These are phyloP conservation scores for Chymomyza fuscimana DNA, from an alignment of 2,888 invertebrate genomes.

Conservation along the genomic window DNA sequence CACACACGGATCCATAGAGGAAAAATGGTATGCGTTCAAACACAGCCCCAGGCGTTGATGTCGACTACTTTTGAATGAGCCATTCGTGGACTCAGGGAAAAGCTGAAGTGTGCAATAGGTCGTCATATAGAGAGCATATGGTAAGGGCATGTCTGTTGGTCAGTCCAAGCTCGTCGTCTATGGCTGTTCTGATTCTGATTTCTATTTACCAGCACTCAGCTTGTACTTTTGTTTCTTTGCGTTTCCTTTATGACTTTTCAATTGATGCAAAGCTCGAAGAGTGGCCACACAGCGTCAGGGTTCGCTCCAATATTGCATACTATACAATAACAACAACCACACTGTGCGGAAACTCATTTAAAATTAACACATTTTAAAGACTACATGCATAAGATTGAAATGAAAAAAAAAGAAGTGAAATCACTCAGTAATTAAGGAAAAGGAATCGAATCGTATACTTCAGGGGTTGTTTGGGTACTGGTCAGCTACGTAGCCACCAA, in stretches of 20 bases:
- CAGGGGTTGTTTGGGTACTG: constrained; percentile 37
- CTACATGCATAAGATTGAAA: constrained; percentile 35
- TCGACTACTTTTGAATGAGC: constrained; percentile 31
- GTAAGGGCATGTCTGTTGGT: background rate
- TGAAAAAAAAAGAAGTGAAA: constrained; percentile 26
- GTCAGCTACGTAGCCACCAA: constrained; percentile 39
- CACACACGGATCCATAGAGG: background rate
- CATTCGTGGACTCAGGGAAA: background rate
- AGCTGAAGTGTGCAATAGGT: background rate
- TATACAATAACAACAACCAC: constrained; percentile 4
- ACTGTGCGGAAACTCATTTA: constrained; percentile 16
- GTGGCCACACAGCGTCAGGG: constrained; percentile 5
- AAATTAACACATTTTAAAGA: constrained; percentile 28
- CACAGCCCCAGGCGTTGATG: constrained; percentile 20
- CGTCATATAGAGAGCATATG: background rate
- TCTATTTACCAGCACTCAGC: constrained; percentile 34
- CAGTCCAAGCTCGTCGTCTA: background rate
- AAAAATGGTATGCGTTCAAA: background rate
- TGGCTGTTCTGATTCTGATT: constrained; percentile 30
- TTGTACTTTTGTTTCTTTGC: constrained; percentile 40
- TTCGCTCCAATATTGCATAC: constrained; percentile 9
- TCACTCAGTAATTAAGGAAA: constrained; percentile 63
- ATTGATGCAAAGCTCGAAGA: constrained; percentile 15
- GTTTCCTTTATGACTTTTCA: constrained; percentile 36
- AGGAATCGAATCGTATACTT: constrained; percentile 45